Evolutionary conservation across 2,888 invertebrate species (phyloP).

Genomic region (Athalia rosae): DNA sequence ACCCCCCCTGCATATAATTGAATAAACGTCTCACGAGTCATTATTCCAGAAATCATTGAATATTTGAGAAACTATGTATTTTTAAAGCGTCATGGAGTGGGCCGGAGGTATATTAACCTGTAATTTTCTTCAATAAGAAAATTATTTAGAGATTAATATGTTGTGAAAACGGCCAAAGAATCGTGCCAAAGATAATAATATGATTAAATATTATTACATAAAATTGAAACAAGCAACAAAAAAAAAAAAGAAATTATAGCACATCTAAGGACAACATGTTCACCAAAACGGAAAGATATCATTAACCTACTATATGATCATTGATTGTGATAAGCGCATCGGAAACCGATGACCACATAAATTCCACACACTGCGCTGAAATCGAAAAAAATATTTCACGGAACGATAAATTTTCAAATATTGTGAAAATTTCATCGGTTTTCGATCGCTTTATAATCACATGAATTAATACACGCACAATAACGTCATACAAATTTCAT

Average conservation of each 20-base stretch:
- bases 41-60: background rate
- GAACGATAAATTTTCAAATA: background rate
- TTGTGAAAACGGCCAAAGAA: no score
- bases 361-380: background rate
- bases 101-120: conserved; percentile 50
- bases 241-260: no score
- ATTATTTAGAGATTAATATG: no score
- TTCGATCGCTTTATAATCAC: conserved; percentile 7
- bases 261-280: conserved; percentile 12
- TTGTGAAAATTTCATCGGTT: background rate
- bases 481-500: conserved; percentile 19
- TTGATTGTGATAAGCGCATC: conserved; percentile 2
- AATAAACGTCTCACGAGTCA: no score
- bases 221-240: background rate
- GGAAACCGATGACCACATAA: background rate
- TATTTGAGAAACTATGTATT: conserved; percentile 29
- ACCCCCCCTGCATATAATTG: no score
- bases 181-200: background rate
- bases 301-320: background rate
- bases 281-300: conserved; percentile 11
- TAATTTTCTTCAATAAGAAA: no score
- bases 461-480: conserved; percentile 5
- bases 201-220: conserved; percentile 18
- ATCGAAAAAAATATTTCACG: background rate
- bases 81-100: conserved; percentile 45